Evolutionary conservation across 2,888 invertebrate species (phyloP).

Genomic region (Leistus spinibarbis): DNA sequence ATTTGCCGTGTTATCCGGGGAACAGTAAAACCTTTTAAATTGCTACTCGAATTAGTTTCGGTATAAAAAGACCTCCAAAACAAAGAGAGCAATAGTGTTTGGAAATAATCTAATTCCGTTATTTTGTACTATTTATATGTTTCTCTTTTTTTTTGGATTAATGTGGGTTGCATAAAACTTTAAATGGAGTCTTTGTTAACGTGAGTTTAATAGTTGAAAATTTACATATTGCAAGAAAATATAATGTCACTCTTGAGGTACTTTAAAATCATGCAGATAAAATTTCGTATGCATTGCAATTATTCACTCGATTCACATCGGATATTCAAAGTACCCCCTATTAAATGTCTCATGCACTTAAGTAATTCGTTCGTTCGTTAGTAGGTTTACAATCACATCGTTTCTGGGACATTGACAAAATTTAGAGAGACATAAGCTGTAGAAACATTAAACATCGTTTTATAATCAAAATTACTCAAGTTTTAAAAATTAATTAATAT

Average conservation of each 20-base stretch:
- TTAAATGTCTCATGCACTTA: neutral
- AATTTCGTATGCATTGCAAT: neutral
- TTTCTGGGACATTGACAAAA: neutral
- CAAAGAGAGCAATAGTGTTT: conserved; percentile 4
- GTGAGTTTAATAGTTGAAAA: neutral
- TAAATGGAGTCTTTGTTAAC: conserved; percentile 16
- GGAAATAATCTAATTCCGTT: conserved; percentile 15
- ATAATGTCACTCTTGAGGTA: neutral
- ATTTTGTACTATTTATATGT: neutral
- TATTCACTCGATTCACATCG: neutral
- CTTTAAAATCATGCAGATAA: neutral
- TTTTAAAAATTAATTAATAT: too few species aligned
- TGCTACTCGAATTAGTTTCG: conserved; percentile 21
- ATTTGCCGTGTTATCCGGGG: conserved; percentile 3
- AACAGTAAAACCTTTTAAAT: conserved; percentile 27
- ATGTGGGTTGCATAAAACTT: conserved; percentile 25
- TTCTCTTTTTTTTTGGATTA: neutral
- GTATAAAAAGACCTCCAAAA: conserved; percentile 8
- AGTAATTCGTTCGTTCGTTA: neutral
- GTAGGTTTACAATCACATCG: neutral
- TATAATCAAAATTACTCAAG: too few species aligned
- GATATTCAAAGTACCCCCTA: neutral
- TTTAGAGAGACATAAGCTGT: neutral
- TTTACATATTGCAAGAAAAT: conserved; percentile 1
- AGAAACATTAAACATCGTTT: too few species aligned